Conservation (phyloP, 2,797 vertebrate species). For the Sebastes goodei region DNA sequence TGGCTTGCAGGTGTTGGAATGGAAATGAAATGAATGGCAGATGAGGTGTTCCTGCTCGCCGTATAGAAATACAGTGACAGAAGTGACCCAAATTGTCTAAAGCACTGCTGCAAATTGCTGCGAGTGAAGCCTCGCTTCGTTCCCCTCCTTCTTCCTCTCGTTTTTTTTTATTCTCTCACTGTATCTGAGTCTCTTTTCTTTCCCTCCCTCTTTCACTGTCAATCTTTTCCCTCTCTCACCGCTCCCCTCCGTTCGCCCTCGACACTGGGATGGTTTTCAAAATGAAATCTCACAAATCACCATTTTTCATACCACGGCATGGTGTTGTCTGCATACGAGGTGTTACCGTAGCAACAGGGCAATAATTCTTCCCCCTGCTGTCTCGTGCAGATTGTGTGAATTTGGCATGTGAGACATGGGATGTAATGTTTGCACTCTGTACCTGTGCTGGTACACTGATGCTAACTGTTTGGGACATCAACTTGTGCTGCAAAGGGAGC, state of each 20-base stretch:
- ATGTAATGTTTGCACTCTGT: slow-evolving; percentile 40
- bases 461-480: slow-evolving; percentile 3
- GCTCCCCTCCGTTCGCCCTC: not conserved
- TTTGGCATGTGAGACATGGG: slow-evolving; percentile 57
- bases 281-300: slow-evolving; percentile 73
- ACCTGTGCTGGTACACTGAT: slow-evolving; percentile 21
- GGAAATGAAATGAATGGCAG: slow-evolving; percentile 70
- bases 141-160: slow-evolving; percentile 1
- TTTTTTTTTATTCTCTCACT: not conserved
- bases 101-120: slow-evolving; percentile 58
- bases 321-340: slow-evolving; percentile 65
- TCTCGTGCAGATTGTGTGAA: slow-evolving; percentile 62
- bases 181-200: slow-evolving; percentile 24
- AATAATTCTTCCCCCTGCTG: slow-evolving; percentile 70
- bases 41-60: slow-evolving; percentile 65
- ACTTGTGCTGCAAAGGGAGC: not conserved
- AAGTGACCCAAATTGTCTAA: slow-evolving; percentile 75
- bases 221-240: slow-evolving; percentile 5
- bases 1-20: slow-evolving; percentile 67
- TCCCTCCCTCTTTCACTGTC: not conserved
- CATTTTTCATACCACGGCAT: slow-evolving; percentile 51
- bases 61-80: slow-evolving; percentile 65
- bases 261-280: slow-evolving; percentile 48
- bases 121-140: slow-evolving; percentile 34
- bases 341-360: slow-evolving; percentile 78